These are phyloP conservation scores for Drosophila acutilabella DNA, from an alignment of 2,888 invertebrate genomes.

Conservation along the genomic window DNA sequence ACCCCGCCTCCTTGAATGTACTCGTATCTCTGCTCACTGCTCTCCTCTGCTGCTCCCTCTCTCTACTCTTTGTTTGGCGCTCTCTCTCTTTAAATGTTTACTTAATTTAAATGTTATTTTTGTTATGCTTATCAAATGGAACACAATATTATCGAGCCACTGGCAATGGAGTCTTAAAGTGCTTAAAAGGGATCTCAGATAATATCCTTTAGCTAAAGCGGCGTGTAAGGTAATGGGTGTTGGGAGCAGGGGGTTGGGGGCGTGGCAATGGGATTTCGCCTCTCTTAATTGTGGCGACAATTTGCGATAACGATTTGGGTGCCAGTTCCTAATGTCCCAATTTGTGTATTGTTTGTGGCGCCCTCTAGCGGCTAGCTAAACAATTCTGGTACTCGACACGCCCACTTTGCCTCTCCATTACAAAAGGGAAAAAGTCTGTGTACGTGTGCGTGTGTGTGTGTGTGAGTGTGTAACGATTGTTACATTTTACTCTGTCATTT, in stretches of 20 bases:
- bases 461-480: slow-evolving; percentile 47
- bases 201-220: slow-evolving; percentile 4
- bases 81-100: slow-evolving; percentile 41
- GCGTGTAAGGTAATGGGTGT: too few species aligned
- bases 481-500: slow-evolving; percentile 73
- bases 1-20: not conserved
- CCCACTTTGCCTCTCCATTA: slow-evolving; percentile 29
- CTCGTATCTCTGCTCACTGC: not conserved
- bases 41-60: too few species aligned
- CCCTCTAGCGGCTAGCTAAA: slow-evolving; percentile 49
- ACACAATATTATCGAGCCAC: slow-evolving; percentile 35
- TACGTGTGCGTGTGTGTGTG: slow-evolving; percentile 10
- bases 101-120: slow-evolving; percentile 46
- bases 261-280: slow-evolving; percentile 10
- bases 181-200: slow-evolving; percentile 14
- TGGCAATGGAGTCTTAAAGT: slow-evolving; percentile 18
- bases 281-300: slow-evolving; percentile 60
- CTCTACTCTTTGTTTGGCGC: not conserved
- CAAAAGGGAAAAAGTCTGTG: slow-evolving; percentile 2
- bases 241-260: not conserved
- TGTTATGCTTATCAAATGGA: slow-evolving; percentile 44
- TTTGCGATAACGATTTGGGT: slow-evolving; percentile 63
- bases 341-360: slow-evolving; percentile 65
- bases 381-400: slow-evolving; percentile 22
- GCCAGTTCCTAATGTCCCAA: slow-evolving; percentile 58